Evolutionary conservation across 1,140 invertebrate genomes (phyloP).

Genomic region (Potamilus streckersoni): DNA sequence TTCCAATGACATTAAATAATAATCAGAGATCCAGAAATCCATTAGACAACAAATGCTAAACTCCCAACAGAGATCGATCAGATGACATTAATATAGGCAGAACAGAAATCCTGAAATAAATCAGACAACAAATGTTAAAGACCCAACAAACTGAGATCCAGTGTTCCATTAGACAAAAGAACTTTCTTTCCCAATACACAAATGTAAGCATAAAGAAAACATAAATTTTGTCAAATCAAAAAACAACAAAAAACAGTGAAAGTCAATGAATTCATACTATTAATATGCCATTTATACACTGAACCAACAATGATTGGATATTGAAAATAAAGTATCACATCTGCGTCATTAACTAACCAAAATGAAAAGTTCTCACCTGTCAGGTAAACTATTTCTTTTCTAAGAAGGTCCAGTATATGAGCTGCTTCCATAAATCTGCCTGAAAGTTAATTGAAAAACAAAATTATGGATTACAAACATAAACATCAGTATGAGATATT

Average conservation of each 20-base stretch:
- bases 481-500: not conserved
- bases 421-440: constrained; percentile 70
- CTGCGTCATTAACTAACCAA: not conserved
- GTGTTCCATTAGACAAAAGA: no score
- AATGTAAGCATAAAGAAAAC: not conserved
- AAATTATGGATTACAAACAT: not conserved
- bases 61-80: no score
- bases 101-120: no score
- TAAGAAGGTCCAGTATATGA: constrained; percentile 50
- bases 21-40: no score
- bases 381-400: constrained; percentile 50
- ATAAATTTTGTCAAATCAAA: not conserved
- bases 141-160: no score
- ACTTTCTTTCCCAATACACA: not conserved
- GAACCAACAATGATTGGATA: not conserved
- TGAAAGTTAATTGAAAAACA: constrained; percentile 48
- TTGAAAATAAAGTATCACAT: not conserved
- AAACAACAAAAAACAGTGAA: not conserved
- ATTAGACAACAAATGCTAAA: no score
- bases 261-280: not conserved
- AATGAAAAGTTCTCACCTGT: constrained; percentile 41
- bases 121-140: no score
- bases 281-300: constrained; percentile 1
- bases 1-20: no score
- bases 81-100: no score